Evolutionary conservation across 2,113 vertebrate species (phyloP), one percentile per base, ranked within the genome.

Genomic region (Rhinichthys klamathensis): DNA sequence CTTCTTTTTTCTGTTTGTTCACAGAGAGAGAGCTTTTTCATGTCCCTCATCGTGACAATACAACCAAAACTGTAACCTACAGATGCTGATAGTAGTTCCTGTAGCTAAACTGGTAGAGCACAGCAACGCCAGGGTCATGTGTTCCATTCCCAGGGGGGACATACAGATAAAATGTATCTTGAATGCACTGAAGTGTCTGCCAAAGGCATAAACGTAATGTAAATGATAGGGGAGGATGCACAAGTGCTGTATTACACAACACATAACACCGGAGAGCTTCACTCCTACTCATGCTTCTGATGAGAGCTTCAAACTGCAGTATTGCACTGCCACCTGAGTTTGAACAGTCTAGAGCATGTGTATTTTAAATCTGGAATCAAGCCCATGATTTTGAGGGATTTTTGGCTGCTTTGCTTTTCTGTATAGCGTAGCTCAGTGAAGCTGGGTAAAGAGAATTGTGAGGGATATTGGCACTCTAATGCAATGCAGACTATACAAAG

Each of bases 381-480:
- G 27, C 75, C 51, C 9, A n/a, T 23, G 30, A 35, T 18, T 23
- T 75, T 46, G n/a, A 27, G 15, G 44, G n/a, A 51, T 21, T 76
- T 13, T 38, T 46, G 41, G 23, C 72, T 46, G 70, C 3, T 46
- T 60, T 46, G 70, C 3, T 46, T 60, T 77, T 56, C 41, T 61
- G 7, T 27, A 15, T 15, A 61, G 4, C 4, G 23, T 60, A 35
- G 58, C 56, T 74, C 30, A 30, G 15, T 67, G 21, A 32, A 61
- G 25, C 69, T 76, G 69, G 82, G 70, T 78, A 61, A 41, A 83
- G 74, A 73, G 38, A 44, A 25, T 73, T 44, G 11, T 75, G 78
- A 75, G 27, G 54, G 67, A 86, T 73, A 41, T 77, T 77, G 49
- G 44, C 23, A 51, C 44, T 81, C 63, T 84, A 84, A 86, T 88